Percentiles rank a stretch among this genome's conserved stretches.
Evolutionary conservation across 1,140 invertebrate species (phyloP).

Genomic region (Trinorchestia longiramus): DNA sequence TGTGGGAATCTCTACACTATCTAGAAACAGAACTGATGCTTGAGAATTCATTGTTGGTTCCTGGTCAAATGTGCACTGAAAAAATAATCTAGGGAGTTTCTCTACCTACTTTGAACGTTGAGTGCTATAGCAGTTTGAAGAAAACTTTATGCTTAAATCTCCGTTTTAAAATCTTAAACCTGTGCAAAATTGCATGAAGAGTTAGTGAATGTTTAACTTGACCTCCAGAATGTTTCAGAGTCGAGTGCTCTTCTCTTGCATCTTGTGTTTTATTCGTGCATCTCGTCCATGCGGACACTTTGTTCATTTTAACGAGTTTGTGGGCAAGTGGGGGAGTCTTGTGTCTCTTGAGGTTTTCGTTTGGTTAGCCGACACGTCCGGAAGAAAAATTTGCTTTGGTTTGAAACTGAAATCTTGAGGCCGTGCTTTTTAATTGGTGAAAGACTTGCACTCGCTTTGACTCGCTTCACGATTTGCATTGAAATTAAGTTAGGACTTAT

Average conservation of each 20-base stretch:
- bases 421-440: neutral
- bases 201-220: neutral
- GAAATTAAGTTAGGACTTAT: too few relatives aligned
- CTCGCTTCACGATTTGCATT: neutral
- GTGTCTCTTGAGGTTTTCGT: conserved; percentile 26
- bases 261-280: neutral
- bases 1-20: too few relatives aligned
- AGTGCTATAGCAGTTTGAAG: neutral
- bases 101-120: neutral
- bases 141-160: neutral
- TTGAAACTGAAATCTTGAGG: neutral
- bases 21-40: too few relatives aligned
- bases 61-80: neutral
- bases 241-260: neutral
- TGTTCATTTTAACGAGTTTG: conserved; percentile 15
- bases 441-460: neutral
- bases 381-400: conserved; percentile 25
- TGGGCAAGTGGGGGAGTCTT: neutral
- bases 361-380: conserved; percentile 13
- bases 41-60: neutral
- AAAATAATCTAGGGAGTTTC: conserved; percentile 9
- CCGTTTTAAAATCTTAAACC: neutral
- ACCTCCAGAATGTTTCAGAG: neutral
- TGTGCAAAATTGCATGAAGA: neutral
- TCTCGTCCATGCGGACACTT: neutral